A percentile compares a stretch with the other conserved stretches of the same genome.
phyloP scores from a whole-genome alignment of 2,888 invertebrate genomes.

The Ormyrus thymus region DNA sequence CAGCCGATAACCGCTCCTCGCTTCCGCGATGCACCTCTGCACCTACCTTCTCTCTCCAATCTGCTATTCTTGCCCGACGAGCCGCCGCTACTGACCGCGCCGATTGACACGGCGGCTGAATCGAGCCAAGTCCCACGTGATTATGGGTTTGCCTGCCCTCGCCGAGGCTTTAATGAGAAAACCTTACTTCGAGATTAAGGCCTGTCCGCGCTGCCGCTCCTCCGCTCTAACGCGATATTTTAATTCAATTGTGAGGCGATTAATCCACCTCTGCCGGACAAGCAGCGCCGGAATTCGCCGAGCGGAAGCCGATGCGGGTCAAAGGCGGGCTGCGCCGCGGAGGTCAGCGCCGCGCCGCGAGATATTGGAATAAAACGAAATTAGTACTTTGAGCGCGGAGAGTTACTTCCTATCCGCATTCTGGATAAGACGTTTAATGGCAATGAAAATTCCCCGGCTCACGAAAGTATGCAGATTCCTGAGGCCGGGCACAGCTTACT shows the following conservation, averaged over 20 bases:
- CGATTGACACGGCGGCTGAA: constrained; percentile 20
- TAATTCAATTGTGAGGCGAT: background rate
- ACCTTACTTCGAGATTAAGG: background rate
- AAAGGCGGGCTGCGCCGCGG: no score
- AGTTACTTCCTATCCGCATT: constrained; percentile 4
- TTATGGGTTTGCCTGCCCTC: background rate
- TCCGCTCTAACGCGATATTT: background rate
- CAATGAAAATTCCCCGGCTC: background rate
- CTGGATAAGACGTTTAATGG: background rate
- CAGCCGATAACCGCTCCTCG: constrained; percentile 24
- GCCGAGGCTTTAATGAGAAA: background rate
- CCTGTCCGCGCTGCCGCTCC: background rate
- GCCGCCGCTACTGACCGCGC: background rate
- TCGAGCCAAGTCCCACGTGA: background rate
- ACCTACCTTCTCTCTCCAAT: background rate
- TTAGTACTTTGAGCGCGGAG: background rate
- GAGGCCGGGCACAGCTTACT: background rate
- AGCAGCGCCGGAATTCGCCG: no score
- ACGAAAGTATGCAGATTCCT: background rate
- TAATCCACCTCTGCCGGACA: no score
- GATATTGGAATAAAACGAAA: background rate
- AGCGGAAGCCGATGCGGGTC: no score
- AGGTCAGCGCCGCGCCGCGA: no score
- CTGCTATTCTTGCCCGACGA: background rate
- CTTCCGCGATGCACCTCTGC: constrained; percentile 15